Evolutionary conservation across 1,140 invertebrate species (phyloP).

Genomic region (Babylonia areolata): DNA sequence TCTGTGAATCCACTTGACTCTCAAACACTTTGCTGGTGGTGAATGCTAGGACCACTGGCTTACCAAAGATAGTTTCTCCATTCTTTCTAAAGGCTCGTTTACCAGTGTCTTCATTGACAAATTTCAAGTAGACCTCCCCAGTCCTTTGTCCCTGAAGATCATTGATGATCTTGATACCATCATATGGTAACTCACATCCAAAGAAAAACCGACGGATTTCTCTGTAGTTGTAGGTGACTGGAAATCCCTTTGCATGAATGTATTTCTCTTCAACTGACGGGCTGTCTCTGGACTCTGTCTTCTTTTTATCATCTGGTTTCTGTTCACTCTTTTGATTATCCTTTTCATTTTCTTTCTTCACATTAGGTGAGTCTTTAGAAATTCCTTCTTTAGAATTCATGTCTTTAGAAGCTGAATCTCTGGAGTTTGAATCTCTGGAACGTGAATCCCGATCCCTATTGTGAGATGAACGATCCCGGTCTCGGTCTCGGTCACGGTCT

Average conservation of each 20-base stretch:
- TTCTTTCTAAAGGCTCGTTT: slow-evolving; percentile 82
- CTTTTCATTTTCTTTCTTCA: slow-evolving; percentile 24
- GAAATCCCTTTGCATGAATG: slow-evolving; percentile 60
- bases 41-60: slow-evolving; percentile 61
- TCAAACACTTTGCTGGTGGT: slow-evolving; percentile 67
- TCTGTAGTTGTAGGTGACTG: slow-evolving; percentile 71
- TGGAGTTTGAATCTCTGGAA: slow-evolving; percentile 26
- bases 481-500: slow-evolving; percentile 36
- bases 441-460: slow-evolving; percentile 32
- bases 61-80: slow-evolving; percentile 69
- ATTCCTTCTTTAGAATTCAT: background rate
- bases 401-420: slow-evolving; percentile 23
- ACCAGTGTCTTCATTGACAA: slow-evolving; percentile 81
- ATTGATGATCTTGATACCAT: slow-evolving; percentile 90
- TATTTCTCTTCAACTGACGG: slow-evolving; percentile 26
- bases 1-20: slow-evolving; percentile 35
- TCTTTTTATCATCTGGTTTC: slow-evolving; percentile 21
- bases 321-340: slow-evolving; percentile 8
- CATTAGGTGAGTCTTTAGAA: background rate
- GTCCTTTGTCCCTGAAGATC: slow-evolving; percentile 86
- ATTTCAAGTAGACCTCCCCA: slow-evolving; percentile 88
- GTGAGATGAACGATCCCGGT: slow-evolving; percentile 37
- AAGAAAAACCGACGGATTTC: slow-evolving; percentile 89
- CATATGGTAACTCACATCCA: slow-evolving; percentile 85
- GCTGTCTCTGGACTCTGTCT: background rate